A percentile compares a stretch with the other conserved stretches of the same genome.
Conservation (phyloP, 1,140 invertebrate species). For the Lepidostoma basale region DNA sequence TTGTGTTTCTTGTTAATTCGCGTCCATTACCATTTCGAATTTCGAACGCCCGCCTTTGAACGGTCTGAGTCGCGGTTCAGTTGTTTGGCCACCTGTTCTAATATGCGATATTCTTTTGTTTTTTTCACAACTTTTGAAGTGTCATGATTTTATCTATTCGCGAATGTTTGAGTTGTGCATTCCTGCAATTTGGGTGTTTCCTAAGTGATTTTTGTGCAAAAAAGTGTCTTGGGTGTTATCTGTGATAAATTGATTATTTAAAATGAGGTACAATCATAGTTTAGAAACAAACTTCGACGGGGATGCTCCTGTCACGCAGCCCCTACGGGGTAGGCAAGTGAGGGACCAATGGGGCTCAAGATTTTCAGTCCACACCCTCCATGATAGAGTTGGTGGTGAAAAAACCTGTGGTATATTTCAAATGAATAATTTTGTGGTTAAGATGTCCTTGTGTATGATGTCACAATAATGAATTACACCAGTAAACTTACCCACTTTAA, state of each 20-base stretch:
- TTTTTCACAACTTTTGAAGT: conserved; percentile 11
- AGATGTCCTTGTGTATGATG: neutral
- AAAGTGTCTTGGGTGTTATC: neutral
- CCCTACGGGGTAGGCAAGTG: conserved; percentile 1
- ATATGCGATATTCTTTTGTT: neutral
- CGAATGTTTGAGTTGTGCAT: neutral
- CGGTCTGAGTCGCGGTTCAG: neutral
- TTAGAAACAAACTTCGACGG: conserved; percentile 43
- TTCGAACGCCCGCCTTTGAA: too few relatives aligned
- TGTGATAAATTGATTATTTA: neutral
- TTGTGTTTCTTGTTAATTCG: neutral
- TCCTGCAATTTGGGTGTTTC: neutral
- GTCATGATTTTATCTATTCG: neutral
- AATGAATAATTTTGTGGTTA: too few relatives aligned
- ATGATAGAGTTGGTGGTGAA: conserved; percentile 32
- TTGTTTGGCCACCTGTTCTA: conserved; percentile 15
- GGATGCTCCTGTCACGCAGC: conserved; percentile 41
- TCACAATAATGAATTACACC: too few relatives aligned
- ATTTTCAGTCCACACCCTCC: conserved; percentile 39
- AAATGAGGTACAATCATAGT: conserved; percentile 6
- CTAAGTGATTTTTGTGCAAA: neutral
- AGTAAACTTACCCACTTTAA: too few relatives aligned
- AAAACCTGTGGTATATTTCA: conserved; percentile 38
- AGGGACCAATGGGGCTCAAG: conserved; percentile 30
- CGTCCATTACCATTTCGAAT: too few relatives aligned